Base-by-base conservation (phyloP, 2,797 vertebrate genomes). In the Chelonia mydas region DNA sequence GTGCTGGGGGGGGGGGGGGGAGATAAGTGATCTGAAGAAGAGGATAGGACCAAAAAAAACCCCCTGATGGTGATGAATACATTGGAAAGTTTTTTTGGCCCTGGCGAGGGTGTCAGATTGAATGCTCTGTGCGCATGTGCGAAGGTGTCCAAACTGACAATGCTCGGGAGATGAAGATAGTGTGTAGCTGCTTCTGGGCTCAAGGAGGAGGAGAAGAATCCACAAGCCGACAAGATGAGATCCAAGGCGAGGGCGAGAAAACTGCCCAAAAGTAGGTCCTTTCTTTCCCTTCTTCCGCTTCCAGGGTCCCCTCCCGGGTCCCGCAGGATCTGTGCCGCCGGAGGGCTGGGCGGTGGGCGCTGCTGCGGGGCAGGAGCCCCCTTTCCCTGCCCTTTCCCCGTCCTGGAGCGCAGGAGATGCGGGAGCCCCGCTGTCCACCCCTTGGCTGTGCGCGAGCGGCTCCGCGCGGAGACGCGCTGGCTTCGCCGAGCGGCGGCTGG, bases 141-240 rank as follows among this genome's bases (percentile, higher is more conserved):
- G 99, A 99, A 99, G 99, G 99, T 99, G 99, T 99, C 99, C 99
- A 98, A 99, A 99, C 99, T 99, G 99, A 99, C 99, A 99, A 99
- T 99, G 99, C 99, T 99, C 98, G 99, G 99, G 99, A 99, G 99
- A 99, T 99, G 99, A 99, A 99, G 99, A 99, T 99, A 99, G 99
- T 99, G 99, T 99, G 99, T 98, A 98, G 99, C 99, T 99, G 99
- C 99, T 99, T 99, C 99, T 99, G 99, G 99, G 99, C 99, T 99
- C 99, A 98, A 98, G 99, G 99, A 99, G 99, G 99, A 99, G 99
- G 99, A 99, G 98, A 99, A 99, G 98, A 99, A 99, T 99, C 99
- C 99, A 98, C 99, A 98, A 98, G 98, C 98, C 99, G 99, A 98
- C 99, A 99, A 99, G 98, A 99, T 99, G 99, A 99, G 99, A 98